Evolutionary conservation across 2,888 invertebrate species (phyloP), one percentile per base, ranked within the genome.

Genomic region (Chrysomela aeneicollis): DNA sequence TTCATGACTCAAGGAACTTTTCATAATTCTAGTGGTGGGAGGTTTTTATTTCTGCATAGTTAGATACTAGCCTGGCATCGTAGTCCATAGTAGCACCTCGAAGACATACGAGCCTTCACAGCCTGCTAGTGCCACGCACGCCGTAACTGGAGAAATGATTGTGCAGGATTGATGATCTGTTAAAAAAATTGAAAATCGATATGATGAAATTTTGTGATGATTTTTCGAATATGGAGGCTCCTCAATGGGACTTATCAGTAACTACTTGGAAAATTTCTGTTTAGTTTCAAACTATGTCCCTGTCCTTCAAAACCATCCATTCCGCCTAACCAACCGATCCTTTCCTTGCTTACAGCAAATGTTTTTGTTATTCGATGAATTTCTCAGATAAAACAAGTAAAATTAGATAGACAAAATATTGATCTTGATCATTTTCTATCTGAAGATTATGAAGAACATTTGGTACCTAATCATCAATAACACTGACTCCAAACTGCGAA

Each of bases 41-140:
- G 21, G 76, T 71, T 76, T 75, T 78, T 67, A 66, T 70, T 61
- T 46, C 66, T 66, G 77, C 77, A 76, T 79, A 77, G 74, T 78
- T 77, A 77, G 76, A 76, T 70, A 76, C 69, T 74, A 79, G 79
- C 74, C 42, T 78, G 77, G 76, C 73, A 76, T 75, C 71, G 74
- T 78, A 77, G 79, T 77, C 73, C 71, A 76, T 74, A 77, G 76
- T 73, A 79, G 81, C 80, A 81, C 80, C 74, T 73, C 73, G 71
- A 71, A 72, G 32, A 59, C n/a, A n/a, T n/a, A n/a, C 76, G 76
- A 77, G 82, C 81, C 82, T 81, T 82, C 82, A 82, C 82, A 82
- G 82, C 82, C 82, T 82, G 79, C 77, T 79, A 78, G 78, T 76
- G 82, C 82, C 82, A 82, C 82, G 82, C 82, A 82, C 82, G 80